phyloP scores from a whole-genome alignment of 2,797 vertebrate species.

The Strix occidentalis region DNA sequence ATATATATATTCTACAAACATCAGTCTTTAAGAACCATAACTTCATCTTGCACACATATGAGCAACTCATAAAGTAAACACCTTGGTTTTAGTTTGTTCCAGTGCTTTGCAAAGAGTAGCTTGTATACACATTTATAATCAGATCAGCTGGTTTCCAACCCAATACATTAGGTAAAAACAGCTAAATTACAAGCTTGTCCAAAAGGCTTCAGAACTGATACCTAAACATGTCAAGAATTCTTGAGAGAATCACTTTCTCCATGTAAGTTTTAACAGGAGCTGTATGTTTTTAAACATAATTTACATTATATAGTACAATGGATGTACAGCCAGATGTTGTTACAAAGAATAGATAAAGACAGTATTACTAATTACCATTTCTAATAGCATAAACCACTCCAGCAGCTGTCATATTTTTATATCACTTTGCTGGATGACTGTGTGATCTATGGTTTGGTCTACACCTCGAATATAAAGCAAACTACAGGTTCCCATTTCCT shows the following conservation, averaged over 20 bases:
- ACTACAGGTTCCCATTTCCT: not conserved
- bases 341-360: not conserved
- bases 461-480: not conserved
- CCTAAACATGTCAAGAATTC: not conserved
- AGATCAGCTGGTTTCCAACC: not conserved
- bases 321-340: constrained; percentile 14
- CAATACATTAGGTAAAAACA: not conserved
- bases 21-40: not conserved
- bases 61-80: not conserved
- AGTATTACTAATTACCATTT: constrained; percentile 18
- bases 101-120: not conserved
- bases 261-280: not conserved
- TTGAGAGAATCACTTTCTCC: not conserved
- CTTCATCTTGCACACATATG: not conserved
- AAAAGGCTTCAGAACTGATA: not conserved
- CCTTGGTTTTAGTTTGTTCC: not conserved
- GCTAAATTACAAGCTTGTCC: not conserved
- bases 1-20: not conserved
- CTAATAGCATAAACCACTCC: constrained; percentile 11
- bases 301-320: not conserved
- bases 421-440: not conserved
- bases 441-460: not conserved
- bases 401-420: not conserved
- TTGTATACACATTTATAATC: not conserved
- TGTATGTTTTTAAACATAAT: not conserved